Evolutionary conservation across 2,797 vertebrate genomes (phyloP), one percentile per base, ranked within the genome.

Genomic region (Lithobates sylvaticus): DNA sequence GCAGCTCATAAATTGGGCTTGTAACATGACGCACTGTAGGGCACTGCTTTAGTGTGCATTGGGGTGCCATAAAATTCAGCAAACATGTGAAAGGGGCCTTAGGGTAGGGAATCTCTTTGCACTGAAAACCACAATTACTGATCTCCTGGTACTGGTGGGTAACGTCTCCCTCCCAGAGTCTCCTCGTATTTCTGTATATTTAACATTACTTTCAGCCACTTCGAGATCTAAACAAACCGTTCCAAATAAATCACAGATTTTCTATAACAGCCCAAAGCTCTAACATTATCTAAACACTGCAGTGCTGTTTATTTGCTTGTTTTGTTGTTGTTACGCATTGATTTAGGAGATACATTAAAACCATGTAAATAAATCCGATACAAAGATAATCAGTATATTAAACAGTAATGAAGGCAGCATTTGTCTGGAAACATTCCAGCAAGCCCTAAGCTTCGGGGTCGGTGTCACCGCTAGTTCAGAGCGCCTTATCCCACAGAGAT

Each of bases 401-500:
- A 44, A 32, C 42, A 72, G 23, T 47, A 29, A 67, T 83, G 54
- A 44, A 42, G 54, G 71, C 61, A 83, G 44, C 10, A 32, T 61
- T 47, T 5, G 15, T 50, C 64, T 76, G 83, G 83, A 61, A 6
- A 10, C 44, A 29, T 70, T 84, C 83, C 67, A 84, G 39, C 3
- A 34, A 18, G 26, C 71, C 21, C 44, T 68, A n/a, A 44, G 72
- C 18, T 69, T 29, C 10, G 67, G 26, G 39, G 61, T 42, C 26
- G 18, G 32, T 15, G 78, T 79, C 27, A 10, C 36, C 26, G 26
- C 26, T 64, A 26, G 72, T 76, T 15, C 65, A 29, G 32, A 61
- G 21, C 23, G 67, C 74, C 68, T 50, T 44, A 58, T 65, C 32
- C 64, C 74, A 84, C 74, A 84, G 79, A 72, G 75, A 78, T 76